Base-by-base conservation (phyloP, 2,888 invertebrate species). In the Chalcosyrphus nemorum region DNA sequence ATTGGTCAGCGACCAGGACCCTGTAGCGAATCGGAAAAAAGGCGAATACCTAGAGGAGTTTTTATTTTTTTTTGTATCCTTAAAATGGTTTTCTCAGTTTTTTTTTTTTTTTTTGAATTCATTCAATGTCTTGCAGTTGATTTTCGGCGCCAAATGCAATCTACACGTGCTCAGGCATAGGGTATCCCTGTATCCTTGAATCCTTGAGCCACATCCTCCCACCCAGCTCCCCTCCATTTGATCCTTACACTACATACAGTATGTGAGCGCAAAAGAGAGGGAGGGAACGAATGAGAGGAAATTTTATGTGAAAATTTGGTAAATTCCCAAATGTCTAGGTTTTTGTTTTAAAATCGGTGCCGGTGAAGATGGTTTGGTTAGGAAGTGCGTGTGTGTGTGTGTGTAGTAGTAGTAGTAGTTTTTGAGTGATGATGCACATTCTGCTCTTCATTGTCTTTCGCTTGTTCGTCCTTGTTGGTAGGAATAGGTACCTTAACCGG, bases 81-180 rank as follows among this genome's bases (percentile, higher is more conserved):
- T n/a, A n/a, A 19, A 1, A 2, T 4, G 19, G 9, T 19, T 21
- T 57, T 57, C 2, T 2, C 13, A 13, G 38, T 2, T n/a, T 47
- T 4, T 15, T 13, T 59, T 19, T 11, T 6, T 9, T 41, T 41
- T 27, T 61, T 19, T 1, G n/a, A 19, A n/a, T 19, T 21, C 17
- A 2, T 45, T 27, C 11, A 27, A 15, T n/a, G 19, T 57, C 38
- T 15, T 61, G 19, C 17, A 47, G 15, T 4, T 45, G 52, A 52
- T 63, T 75, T 81, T 76, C 38, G 68, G 75, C 75, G 63, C 68
- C 63, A 75, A 81, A 70, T 75, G 56, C 54, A 56, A 32, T 56
- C n/a, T 59, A 59, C 68, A 74, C 56, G 54, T 66, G 54, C 35
- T 66, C 17, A 5, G 41, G 17, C 11, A 45, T 24, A 19, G 75